Conservation (phyloP, 2,113 vertebrate species). For the Notiomystis cincta region DNA sequence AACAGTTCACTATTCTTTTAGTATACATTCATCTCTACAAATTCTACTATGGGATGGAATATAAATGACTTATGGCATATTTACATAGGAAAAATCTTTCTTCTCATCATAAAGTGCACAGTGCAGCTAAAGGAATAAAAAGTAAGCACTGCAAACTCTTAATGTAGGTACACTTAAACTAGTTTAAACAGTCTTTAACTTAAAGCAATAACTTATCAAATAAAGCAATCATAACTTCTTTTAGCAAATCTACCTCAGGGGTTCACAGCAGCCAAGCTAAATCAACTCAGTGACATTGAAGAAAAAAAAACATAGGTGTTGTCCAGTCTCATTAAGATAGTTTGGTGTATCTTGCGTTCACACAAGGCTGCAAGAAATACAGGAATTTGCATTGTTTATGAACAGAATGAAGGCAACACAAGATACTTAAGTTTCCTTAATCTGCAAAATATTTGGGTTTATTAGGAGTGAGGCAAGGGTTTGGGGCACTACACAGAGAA, state of each 20-base stretch:
- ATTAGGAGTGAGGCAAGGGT: background rate
- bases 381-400: background rate
- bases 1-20: background rate
- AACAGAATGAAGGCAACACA: background rate
- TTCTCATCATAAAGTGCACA: background rate
- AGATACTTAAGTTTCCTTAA: background rate
- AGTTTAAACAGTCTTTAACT: conserved; percentile 3
- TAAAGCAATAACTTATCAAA: background rate
- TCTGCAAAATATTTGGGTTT: background rate
- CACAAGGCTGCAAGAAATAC: background rate
- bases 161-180: background rate
- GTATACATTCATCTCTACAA: background rate
- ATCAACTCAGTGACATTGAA: background rate
- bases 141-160: background rate
- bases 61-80: conserved; percentile 21
- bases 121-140: conserved; percentile 11
- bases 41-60: background rate
- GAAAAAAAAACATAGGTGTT: background rate
- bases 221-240: background rate
- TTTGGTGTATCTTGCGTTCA: background rate
- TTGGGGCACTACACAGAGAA: background rate
- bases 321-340: background rate
- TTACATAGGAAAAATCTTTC: conserved; percentile 28
- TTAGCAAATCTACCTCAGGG: background rate
- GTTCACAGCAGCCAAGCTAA: background rate